These are phyloP conservation scores for Struthio camelus DNA, from an alignment of 2,113 vertebrate species.

Conservation along the genomic window DNA sequence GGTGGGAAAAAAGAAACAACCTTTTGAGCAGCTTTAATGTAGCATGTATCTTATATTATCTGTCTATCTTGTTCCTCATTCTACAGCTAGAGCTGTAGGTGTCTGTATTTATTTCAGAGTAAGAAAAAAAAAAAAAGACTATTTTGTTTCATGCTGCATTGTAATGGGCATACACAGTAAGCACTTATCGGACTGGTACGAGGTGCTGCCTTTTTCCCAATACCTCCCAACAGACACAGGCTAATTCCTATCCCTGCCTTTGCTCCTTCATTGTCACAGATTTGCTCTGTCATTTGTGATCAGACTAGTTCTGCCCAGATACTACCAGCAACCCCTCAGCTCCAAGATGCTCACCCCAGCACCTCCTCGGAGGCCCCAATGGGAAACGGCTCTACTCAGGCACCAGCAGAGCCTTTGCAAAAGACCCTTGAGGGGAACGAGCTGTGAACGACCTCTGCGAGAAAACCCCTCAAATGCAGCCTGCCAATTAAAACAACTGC, in stretches of 20 bases:
- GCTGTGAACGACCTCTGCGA: background rate
- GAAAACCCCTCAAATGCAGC: background rate
- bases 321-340: background rate
- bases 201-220: background rate
- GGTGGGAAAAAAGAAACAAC: background rate
- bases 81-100: background rate
- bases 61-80: background rate
- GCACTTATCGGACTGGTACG: background rate
- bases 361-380: background rate
- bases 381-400: background rate
- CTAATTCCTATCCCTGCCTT: background rate
- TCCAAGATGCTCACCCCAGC: rapidly evolving
- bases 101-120: background rate
- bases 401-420: background rate
- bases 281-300: background rate
- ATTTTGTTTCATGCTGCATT: background rate
- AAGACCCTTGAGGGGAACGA: background rate
- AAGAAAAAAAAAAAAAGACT: background rate
- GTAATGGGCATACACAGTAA: background rate
- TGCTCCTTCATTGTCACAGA: background rate
- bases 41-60: background rate
- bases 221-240: background rate
- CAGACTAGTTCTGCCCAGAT: background rate
- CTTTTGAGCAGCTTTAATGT: background rate
- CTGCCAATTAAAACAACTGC: background rate